These are phyloP conservation scores for Dolichotis patagonum DNA, from an alignment of 2,113 vertebrate species.

Conservation along the genomic window DNA sequence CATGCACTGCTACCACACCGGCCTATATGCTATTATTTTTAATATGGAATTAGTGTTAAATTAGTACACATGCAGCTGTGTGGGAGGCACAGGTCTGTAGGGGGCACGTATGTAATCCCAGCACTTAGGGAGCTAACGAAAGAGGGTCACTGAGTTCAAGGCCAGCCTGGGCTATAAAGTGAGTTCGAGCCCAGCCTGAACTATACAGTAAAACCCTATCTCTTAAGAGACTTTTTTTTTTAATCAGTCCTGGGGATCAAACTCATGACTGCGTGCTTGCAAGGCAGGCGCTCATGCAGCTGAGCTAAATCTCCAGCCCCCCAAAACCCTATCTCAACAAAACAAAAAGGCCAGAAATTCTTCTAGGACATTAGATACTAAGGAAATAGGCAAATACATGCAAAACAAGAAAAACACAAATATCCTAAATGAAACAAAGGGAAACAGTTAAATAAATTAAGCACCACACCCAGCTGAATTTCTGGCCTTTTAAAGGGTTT, in stretches of 20 bases:
- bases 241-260: no score
- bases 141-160: background rate
- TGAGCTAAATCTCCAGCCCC: no score
- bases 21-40: constrained; percentile 2
- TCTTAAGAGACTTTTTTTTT: no score
- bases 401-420: constrained; percentile 20
- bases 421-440: constrained; percentile 16
- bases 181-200: background rate
- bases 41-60: constrained; percentile 29
- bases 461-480: background rate
- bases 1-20: background rate
- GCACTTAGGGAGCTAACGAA: background rate
- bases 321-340: background rate
- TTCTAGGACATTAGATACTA: constrained; percentile 16
- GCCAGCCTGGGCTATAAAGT: background rate
- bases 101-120: background rate
- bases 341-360: background rate
- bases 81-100: background rate
- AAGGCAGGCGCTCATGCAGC: no score
- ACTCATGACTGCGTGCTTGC: no score
- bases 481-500: background rate
- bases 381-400: background rate
- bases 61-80: background rate
- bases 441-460: constrained; percentile 2
- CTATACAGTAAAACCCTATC: background rate